Evolutionary conservation across 1,140 invertebrate genomes (phyloP), one percentile per base, ranked within the genome.

Genomic region (Zaprionus ornatus): DNA sequence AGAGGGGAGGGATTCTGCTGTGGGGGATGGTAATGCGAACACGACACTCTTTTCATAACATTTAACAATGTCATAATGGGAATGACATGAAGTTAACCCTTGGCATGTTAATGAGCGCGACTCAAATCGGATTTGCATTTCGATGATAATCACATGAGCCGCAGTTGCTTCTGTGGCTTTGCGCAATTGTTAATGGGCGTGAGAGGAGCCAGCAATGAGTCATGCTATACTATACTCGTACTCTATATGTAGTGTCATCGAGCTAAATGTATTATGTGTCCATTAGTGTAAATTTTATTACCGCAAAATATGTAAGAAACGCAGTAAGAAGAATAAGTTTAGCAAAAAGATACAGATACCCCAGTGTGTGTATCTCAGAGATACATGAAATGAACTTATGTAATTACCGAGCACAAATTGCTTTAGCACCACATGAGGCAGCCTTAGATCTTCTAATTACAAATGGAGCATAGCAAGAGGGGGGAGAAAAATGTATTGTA

Each of bases 31-130:
- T 27, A 35, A 32, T 48, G 13, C 37, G 29, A 80, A 79, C 65
- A 87, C 57, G 80, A 75, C 80, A 78, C 84, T 71, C 78, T 66
- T 81, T 90, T 90, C 85, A 88, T 88, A 88, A 85, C 84, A 88
- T 90, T 88, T 90, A 90, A 90, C 85, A 90, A 79, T 90, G 88
- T 90, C 83, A 85, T 90, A 88, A 90, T 84, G 69, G 69, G 23
- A 40, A 27, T 35, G 50, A 65, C 60, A 76, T 35, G 59, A 72
- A 40, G 32, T 60, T 83, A 88, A 78, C 76, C 84, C 84, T 72
- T 68, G 63, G 74, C 65, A 90, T 90, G 81, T 79, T 88, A 88
- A 88, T 88, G 85, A 74, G 85, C 69, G 50, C 48, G 52, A 77
- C 54, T 9, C 25, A 57, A 65, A 65, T 52, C 17, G 54, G 54